Conservation (phyloP, 2,888 invertebrate genomes). For the Serrognathus titanus region DNA sequence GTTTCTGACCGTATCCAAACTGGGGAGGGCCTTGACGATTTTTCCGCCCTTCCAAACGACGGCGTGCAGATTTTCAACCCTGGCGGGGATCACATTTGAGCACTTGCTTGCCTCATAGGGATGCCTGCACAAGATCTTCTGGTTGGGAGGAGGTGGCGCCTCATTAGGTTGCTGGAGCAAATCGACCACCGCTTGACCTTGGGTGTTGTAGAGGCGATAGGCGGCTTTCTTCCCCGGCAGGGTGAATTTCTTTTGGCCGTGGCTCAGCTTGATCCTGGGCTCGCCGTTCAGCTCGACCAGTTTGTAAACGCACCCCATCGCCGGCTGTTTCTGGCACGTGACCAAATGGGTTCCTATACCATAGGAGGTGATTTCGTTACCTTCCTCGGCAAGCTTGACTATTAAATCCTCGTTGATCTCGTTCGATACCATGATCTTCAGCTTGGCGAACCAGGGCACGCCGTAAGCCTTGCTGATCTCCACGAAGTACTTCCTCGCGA, state of each 20-base stretch:
- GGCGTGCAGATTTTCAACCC: constrained; percentile 79
- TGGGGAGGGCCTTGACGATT: constrained; percentile 63
- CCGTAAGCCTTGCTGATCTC: constrained; percentile 70
- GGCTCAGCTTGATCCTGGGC: constrained; percentile 92
- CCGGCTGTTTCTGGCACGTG: constrained; percentile 97
- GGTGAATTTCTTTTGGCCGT: constrained; percentile 95
- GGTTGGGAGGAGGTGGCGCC: constrained; percentile 67
- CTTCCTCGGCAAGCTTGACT: constrained; percentile 92
- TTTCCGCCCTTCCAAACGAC: constrained; percentile 84
- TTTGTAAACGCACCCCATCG: constrained; percentile 96
- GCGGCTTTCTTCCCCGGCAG: constrained; percentile 93
- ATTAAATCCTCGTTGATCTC: constrained; percentile 99
- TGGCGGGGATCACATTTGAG: constrained; percentile 88
- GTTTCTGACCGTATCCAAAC: constrained; percentile 71
- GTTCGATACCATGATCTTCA: constrained; percentile 95
- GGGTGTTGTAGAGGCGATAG: constrained; percentile 66
- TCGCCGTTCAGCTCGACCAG: constrained; percentile 88
- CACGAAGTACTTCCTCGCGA: constrained; percentile 77
- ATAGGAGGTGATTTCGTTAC: constrained; percentile 91
- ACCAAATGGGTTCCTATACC: constrained; percentile 98
- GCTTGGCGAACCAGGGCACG: constrained; percentile 77
- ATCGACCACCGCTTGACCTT: constrained; percentile 86
- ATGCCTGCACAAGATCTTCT: constrained; percentile 89
- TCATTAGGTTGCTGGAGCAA: constrained; percentile 81
- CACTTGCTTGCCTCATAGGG: constrained; percentile 96